These are phyloP conservation scores for Sesia apiformis DNA, from an alignment of 2,888 invertebrate species.

Conservation along the genomic window DNA sequence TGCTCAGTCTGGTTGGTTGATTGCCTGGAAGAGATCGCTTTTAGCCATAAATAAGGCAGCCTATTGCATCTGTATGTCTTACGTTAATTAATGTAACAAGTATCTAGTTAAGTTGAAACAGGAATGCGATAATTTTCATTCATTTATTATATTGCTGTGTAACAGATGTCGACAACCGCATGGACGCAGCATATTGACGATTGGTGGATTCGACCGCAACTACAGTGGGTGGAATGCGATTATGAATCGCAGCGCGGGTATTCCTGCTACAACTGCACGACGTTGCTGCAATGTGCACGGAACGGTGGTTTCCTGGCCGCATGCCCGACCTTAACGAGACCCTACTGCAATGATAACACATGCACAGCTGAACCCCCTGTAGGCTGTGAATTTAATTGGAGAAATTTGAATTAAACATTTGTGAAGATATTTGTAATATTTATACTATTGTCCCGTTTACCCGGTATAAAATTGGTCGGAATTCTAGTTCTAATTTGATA, in stretches of 20 bases:
- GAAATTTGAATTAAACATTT: too few species aligned
- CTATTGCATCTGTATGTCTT: too few species aligned
- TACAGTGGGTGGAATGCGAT: conserved; percentile 2
- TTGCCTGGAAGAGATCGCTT: too few species aligned
- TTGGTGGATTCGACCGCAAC: not conserved
- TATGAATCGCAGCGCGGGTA: not conserved
- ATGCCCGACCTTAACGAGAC: conserved; percentile 1
- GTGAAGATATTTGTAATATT: too few species aligned
- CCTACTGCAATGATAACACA: not conserved
- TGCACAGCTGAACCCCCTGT: not conserved
- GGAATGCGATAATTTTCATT: not conserved
- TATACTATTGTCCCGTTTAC: too few species aligned
- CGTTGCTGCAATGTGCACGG: not conserved
- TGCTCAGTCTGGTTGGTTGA: too few species aligned
- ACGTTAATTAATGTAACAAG: too few species aligned
- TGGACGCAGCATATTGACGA: conserved; percentile 2
- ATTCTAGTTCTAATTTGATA: too few species aligned
- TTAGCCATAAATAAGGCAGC: too few species aligned
- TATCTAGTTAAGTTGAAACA: too few species aligned
- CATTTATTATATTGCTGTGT: not conserved
- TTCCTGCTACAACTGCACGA: conserved; percentile 2
- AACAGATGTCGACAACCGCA: not conserved
- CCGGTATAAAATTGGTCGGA: too few species aligned
- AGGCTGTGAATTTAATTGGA: not conserved
- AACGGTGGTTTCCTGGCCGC: conserved; percentile 1